Evolutionary conservation across 64 coral and sea anemone genomes (phyloP), one percentile per base, ranked within the genome.

Genomic region (Cladopsammia gracilis): DNA sequence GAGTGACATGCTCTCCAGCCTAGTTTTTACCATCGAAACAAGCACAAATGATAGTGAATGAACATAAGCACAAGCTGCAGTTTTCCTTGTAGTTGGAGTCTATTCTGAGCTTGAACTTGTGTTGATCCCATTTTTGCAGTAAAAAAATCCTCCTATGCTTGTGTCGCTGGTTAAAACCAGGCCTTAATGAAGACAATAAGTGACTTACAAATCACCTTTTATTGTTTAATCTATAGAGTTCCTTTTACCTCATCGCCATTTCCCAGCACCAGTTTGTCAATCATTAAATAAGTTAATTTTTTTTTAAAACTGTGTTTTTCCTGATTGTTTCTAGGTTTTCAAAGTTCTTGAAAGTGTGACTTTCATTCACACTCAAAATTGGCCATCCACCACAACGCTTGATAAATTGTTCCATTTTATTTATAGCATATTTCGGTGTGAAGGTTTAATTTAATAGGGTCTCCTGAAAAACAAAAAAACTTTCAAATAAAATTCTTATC

Each of bases 381-480:
- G 7, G 64, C 79, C 26, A 11, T 64, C 60, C 60, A 66, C 79
- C 25, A 83, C 58, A 2, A 46, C 15, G 79, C 58, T 83, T 65
- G 71, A 82, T 82, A 83, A 77, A 48, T 68, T 52, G 44, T 66
- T 84, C 16, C 56, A 79, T 50, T 48, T 84, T 84, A 84, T 84
- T 84, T 84, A 84, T 84, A 50, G 61, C 80, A 84, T 67, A 65
- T 47, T 46, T 62, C 12, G 61, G 80, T 84, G 80, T 84, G 80
- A 84, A 84, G 80, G 80, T 49, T 48, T 67, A 84, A 66, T 67
- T 82, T 64, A 82, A 62, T 7, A 64, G 16, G 25, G 64, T 62
- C 20, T 46, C 23, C 50, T 78, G 50, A 82, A 45, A 47, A 64
- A 65, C 34, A 11, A 62, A 64, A 64, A 82, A 48, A 54, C 61